Evolutionary conservation across 1,140 invertebrate species (phyloP), one percentile per base, ranked within the genome.

Genomic region (Cherax quadricarinatus): DNA sequence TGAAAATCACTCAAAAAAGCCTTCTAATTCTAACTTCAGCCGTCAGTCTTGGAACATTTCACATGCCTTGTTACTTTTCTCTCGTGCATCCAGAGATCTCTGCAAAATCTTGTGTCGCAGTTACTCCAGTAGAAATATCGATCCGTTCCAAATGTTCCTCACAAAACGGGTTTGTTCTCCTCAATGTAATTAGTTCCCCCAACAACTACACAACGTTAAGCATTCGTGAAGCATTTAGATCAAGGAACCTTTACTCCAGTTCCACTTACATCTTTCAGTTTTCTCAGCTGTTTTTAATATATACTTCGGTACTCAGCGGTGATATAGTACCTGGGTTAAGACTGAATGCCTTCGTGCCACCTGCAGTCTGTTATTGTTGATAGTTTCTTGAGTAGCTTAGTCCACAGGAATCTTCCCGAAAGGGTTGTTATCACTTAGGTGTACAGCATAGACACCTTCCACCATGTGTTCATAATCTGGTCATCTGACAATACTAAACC

Each of bases 391-490:
- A 21, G 49, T n/a, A 16, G 70, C 21, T 24, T 87, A 48, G 78
- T 87, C 86, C 16, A 86, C 66, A 18, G 85, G 60, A 18, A 86
- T 66, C 7, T 41, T 12, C 16, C 60, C 60, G 18, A 86, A 86
- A 16, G 60, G 24, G 9, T 73, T 41, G 14, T 48, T 4, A 9
- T 9, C 14, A n/a, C 66, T 5, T 3, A 30, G 14, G 4, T 86
- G 1, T 7, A 86, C 24, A 73, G 62, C 24, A 49, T 48, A 86
- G n/a, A 60, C 85, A 4, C 60, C 85, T 12, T 86, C 14, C 66
- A 24, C 41, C 21, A 86, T 41, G 16, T 51, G n/a, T 30, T 70
- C 62, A 21, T 9, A 86, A 24, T 18, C 24, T 10, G 3, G 85
- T 9, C 85, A 86, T 86, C 30, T 10, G 16, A 18, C n/a, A 60